phyloP scores from a whole-genome alignment of 1,140 invertebrate species.

The Zaprionus ghesquierei region DNA sequence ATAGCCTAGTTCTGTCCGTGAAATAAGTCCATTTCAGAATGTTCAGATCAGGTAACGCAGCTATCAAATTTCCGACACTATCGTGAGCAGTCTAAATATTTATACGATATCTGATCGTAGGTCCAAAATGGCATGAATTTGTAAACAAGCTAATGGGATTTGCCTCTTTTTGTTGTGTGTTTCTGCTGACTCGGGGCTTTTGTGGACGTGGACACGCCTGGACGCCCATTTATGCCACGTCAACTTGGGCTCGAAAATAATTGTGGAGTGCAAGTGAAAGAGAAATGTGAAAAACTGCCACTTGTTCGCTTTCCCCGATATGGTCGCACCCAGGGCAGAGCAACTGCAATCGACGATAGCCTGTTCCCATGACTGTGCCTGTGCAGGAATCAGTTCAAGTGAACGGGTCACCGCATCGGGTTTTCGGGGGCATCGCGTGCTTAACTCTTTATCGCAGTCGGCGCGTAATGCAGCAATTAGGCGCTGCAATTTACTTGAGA shows the following conservation, averaged over 20 bases:
- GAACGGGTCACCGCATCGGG: conserved; percentile 53
- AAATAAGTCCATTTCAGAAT: neutral
- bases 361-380: neutral
- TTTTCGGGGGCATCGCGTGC: conserved; percentile 47
- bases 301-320: conserved; percentile 20
- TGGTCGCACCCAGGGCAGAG: neutral
- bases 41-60: neutral
- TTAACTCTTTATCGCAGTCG: conserved; percentile 52
- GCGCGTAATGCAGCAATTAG: conserved; percentile 65
- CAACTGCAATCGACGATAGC: conserved; percentile 3
- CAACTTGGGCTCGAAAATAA: conserved; percentile 53
- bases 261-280: conserved; percentile 45
- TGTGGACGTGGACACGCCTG: conserved; percentile 8
- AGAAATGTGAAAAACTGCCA: conserved; percentile 18
- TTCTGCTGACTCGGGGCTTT: neutral
- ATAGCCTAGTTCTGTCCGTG: neutral
- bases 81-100: neutral
- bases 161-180: neutral
- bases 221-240: conserved; percentile 46
- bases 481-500: conserved; percentile 58
- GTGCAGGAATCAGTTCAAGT: conserved; percentile 9
- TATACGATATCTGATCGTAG: neutral
- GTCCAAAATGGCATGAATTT: conserved; percentile 1
- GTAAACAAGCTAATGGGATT: conserved; percentile 6
- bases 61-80: neutral